A percentile compares a stretch with the other conserved stretches of the same genome.
Conservation (phyloP, 2,797 vertebrate species). For the Australoheros facetus region DNA sequence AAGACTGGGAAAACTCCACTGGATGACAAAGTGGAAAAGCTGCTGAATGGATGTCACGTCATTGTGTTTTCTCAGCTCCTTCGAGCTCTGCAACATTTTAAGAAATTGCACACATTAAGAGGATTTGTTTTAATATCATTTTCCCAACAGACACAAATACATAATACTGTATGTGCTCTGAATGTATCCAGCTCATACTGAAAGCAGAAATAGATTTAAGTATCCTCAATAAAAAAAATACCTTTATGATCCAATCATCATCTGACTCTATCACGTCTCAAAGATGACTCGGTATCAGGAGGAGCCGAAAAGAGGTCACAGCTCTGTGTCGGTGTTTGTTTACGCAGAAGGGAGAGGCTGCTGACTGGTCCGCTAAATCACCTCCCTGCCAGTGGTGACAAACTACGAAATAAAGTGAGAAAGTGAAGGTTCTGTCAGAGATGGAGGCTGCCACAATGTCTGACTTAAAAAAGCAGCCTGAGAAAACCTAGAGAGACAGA, state of each 20-base stretch:
- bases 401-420: constrained; percentile 20
- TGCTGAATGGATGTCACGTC: not conserved
- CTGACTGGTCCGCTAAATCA: constrained; percentile 40
- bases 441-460: not conserved
- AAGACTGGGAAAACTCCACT: not conserved
- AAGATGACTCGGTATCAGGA: constrained; percentile 38
- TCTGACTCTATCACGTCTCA: constrained; percentile 2
- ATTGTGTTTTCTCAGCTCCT: not conserved
- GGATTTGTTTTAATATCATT: not conserved
- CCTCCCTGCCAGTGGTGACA: constrained; percentile 11
- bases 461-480: not conserved
- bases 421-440: not conserved
- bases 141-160: not conserved
- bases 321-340: constrained; percentile 49
- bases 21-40: not conserved
- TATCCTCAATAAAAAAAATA: not conserved
- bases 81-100: not conserved
- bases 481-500: not conserved
- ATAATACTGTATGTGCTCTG: not conserved
- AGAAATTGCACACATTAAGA: not conserved
- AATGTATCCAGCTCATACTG: not conserved
- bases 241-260: constrained; percentile 15
- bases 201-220: not conserved
- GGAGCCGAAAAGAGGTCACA: constrained; percentile 48
- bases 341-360: constrained; percentile 28